Evolutionary conservation across 2,888 invertebrate species (phyloP), one percentile per base, ranked within the genome.

Genomic region (Drosophila kanekoi): DNA sequence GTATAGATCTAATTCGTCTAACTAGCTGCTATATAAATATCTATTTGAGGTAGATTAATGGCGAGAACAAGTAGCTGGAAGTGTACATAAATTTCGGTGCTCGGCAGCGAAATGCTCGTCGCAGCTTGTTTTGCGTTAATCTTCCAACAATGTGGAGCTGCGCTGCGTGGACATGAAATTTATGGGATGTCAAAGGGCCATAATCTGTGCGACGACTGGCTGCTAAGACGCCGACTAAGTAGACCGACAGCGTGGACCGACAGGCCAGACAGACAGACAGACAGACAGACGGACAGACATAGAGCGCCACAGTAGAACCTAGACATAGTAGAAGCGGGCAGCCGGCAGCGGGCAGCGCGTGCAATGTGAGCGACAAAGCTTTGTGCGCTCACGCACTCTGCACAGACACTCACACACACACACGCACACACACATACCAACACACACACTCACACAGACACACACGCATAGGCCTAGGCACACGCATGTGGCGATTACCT

Each of bases 151-250:
- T 76, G 67, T 64, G 60, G 73, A 79, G 64, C 77, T 74, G 73
- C 75, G 71, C 52, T 48, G 71, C 67, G 66, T 79, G 77, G 71
- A 82, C 78, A 76, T 68, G 62, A 84, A 87, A 87, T 87, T 89
- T 86, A 83, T 88, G 85, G 79, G 86, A 88, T 88, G 88, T 88
- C 88, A 88, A 88, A 87, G 89, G 89, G 86, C 81, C 79, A 79
- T 84, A 88, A 89, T 84, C 89, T 84, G 59, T 64, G 54, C 69
- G 60, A 49, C 76, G 72, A 53, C 71, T 63, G 57, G 28, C 60
- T 51, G 48, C 38, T 51, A 54, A 64, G 49, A 62, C 47, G 28
- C 4, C 58, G 47, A 57, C 69, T 69, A 75, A 75, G 56, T 33
- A 45, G 44, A 41, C 53, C 33, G 56, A 28, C 18, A 41, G 52